Percentiles rank a stretch among this genome's conserved stretches.
These are phyloP conservation scores for Hippopotamyrus pictus DNA, from an alignment of 2,797 vertebrate genomes.

Conservation along the genomic window DNA sequence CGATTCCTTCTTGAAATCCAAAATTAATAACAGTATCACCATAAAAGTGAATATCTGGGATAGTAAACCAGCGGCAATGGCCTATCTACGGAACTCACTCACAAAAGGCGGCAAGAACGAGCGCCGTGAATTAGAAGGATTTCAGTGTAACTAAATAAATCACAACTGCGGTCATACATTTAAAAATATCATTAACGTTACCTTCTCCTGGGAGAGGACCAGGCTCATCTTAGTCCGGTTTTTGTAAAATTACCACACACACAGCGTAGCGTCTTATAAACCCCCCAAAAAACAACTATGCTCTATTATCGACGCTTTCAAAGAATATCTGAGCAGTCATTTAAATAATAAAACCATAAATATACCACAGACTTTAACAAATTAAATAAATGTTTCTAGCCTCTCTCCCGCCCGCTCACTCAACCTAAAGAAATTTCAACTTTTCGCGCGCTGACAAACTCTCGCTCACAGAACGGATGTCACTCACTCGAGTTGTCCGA, in stretches of 20 bases:
- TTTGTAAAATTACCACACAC: background rate
- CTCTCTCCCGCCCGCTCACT: constrained; percentile 61
- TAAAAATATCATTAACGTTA: constrained; percentile 21
- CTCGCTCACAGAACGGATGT: constrained; percentile 29
- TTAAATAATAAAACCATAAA: background rate
- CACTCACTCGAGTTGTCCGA: constrained; percentile 33
- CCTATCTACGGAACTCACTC: background rate
- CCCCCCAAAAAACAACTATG: background rate
- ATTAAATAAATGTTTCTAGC: constrained; percentile 8
- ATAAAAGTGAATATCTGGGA: background rate
- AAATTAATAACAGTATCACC: background rate
- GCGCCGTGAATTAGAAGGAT: background rate
- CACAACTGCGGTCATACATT: background rate
- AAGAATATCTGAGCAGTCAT: background rate
- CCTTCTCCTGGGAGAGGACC: constrained; percentile 45
- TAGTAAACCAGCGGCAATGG: background rate
- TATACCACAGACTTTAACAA: background rate
- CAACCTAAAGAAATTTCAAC: constrained; percentile 46
- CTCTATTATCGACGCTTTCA: background rate
- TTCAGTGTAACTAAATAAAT: background rate
- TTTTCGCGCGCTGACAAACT: constrained; percentile 63
- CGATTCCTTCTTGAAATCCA: background rate
- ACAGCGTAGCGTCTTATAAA: constrained; percentile 16
- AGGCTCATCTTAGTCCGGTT: constrained; percentile 50
- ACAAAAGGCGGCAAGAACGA: background rate